Base-by-base conservation (phyloP, 1,140 invertebrate genomes). In the Ephestia elutella region DNA sequence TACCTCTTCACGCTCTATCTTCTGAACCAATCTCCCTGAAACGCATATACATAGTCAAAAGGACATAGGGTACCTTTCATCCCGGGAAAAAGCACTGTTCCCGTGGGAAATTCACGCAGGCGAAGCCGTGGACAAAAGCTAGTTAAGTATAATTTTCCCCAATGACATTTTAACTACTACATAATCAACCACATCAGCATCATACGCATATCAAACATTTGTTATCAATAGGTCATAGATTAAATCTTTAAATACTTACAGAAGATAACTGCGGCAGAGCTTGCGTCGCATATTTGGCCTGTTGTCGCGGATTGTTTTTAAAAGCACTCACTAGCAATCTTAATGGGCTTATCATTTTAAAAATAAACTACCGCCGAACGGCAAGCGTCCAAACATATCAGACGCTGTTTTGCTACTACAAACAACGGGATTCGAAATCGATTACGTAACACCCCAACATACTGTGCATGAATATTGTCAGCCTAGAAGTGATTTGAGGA, bases 211-310 rank as follows among this genome's bases (percentile, higher is more conserved):
- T 32, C 15, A 17, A 2, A 15, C 38, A 44, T 15, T 25, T 25
- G 21, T 25, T 25, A 25, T 25, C 21, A 25, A 25, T 7, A 25
- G 21, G 21, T 25, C 21, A 17, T 2, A 44, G 38, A 44, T 44
- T 15, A 44, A 17, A n/a, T n/a, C n/a, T n/a, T n/a, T n/a, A n/a
- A 44, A 44, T n/a, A 44, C 38, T 44, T 44, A 44, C 38, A 44
- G 38, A 44, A 44, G 38, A 44, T 44, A 44, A 44, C 10, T 44
- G 38, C n/a, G 38, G 38, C 38, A 44, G 15, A 1, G 38, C 38
- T 44, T 44, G 38, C 38, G 38, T 15, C 38, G 38, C 38, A 44
- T 44, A 44, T 44, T 44, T 44, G 5, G 38, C 38, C 15, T 9
- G 30, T 11, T 15, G 13, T 10, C 13, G 1, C 1, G n/a, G 13